Evolutionary conservation across 2,888 invertebrate genomes (phyloP), one percentile per base, ranked within the genome.

Genomic region (Sesia bembeciformis): DNA sequence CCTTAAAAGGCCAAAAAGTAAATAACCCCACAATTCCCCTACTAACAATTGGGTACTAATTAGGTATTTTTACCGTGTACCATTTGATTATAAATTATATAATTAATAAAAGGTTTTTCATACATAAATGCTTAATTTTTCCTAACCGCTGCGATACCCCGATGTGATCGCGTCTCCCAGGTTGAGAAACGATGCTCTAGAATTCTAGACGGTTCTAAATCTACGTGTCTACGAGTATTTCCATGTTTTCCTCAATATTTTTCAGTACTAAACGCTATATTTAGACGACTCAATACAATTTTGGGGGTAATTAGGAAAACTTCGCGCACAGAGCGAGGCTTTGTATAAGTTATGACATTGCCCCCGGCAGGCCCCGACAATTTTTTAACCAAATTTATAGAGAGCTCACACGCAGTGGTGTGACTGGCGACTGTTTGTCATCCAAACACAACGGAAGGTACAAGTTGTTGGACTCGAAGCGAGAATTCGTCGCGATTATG

Each of bases 351-450:
- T 68, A 74, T 64, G 67, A 66, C 60, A 64, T 61, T 56, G 63
- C 71, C 61, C 58, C 58, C 56, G 55, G 57, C 60, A 58, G 56
- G 62, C 64, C 66, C 62, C 61, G 60, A 67, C 68, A 62, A 62
- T 72, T 76, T 75, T 67, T 66, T 61, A 60, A 61, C 59, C 51
- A 59, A 78, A 80, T 84, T 87, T 86, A 87, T 84, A 65, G 78
- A 63, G 54, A 63, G 53, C 61, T 61, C 66, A 74, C 86, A 86
- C 85, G 86, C 86, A 82, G 70, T 62, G 65, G 84, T 87, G 84
- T 86, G 85, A 78, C 78, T 72, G 53, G 57, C 40, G 63, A 63
- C 78, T 62, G 76, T 84, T 81, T 81, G 72, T 83, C 82, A 83
- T 76, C 62, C 63, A 63, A 56, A 60, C 56, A 61, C 54, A 57